Percentiles rank a stretch among this genome's conserved stretches.
phyloP scores from a whole-genome alignment of 2,888 invertebrate genomes.

The Mesorhabditis spiculigera region DNA sequence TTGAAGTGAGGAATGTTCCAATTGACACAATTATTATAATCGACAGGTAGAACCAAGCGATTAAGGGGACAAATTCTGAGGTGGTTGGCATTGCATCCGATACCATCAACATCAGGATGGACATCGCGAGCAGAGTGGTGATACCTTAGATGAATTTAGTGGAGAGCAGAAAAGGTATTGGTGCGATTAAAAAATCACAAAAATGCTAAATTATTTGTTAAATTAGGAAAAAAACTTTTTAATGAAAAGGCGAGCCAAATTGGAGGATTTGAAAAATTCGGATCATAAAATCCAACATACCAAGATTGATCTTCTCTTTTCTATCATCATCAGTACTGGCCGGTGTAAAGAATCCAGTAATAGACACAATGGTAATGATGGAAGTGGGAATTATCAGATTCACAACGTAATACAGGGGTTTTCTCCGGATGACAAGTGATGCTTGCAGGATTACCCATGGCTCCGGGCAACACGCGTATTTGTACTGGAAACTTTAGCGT shows the following conservation, averaged over 20 bases:
- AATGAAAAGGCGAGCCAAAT: too few species aligned
- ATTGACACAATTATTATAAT: slow-evolving; percentile 54
- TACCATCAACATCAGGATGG: slow-evolving; percentile 63
- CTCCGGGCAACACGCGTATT: slow-evolving; percentile 54
- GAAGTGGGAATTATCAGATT: slow-evolving; percentile 62
- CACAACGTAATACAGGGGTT: slow-evolving; percentile 55
- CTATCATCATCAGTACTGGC: slow-evolving; percentile 60
- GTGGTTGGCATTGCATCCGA: slow-evolving; percentile 62
- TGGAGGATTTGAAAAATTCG: too few species aligned
- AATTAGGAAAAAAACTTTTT: too few species aligned
- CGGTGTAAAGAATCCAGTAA: slow-evolving; percentile 61
- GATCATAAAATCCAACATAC: too few species aligned
- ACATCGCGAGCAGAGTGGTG: slow-evolving; percentile 60
- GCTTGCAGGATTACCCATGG: slow-evolving; percentile 35
- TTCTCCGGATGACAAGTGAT: slow-evolving; percentile 46
- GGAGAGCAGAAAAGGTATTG: too few species aligned
- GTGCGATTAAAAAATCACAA: too few species aligned
- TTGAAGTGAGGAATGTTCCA: slow-evolving; percentile 54
- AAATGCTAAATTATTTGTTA: too few species aligned
- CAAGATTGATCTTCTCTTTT: slow-evolving; percentile 56
- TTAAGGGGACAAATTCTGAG: slow-evolving; percentile 54
- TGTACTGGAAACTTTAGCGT: slow-evolving; percentile 40
- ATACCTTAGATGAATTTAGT: slow-evolving; percentile 23
- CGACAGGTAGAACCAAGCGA: slow-evolving; percentile 56
- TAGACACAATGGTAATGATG: slow-evolving; percentile 61